Percentiles rank a stretch among this genome's conserved stretches.
Evolutionary conservation across 1,140 invertebrate genomes (phyloP).

Genomic region (Rhizoglyphus robini): DNA sequence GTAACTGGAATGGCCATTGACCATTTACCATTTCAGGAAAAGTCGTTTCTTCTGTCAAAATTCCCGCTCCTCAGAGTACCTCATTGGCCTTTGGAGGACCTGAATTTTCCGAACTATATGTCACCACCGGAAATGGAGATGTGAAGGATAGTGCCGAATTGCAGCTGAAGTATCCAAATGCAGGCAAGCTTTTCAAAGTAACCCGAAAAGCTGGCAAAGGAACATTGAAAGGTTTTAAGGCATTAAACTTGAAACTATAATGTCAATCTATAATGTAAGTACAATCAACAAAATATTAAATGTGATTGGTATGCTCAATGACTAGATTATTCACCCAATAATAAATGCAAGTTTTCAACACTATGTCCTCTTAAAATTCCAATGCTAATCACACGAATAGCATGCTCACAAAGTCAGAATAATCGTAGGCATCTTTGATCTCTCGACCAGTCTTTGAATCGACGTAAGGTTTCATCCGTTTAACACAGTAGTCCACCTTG

Average conservation of each 20-base stretch:
- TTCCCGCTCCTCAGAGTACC: constrained; percentile 34
- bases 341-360: too few species aligned
- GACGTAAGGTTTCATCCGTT: constrained; percentile 87
- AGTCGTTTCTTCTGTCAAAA: background rate
- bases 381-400: constrained; percentile 86
- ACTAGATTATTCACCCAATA: constrained; percentile 10
- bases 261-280: background rate
- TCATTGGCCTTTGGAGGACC: constrained; percentile 63
- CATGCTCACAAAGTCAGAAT: constrained; percentile 91
- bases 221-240: background rate
- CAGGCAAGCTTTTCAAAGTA: constrained; percentile 56
- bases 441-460: constrained; percentile 82
- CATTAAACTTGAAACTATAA: background rate
- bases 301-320: background rate
- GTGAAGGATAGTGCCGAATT: constrained; percentile 36
- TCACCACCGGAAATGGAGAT: constrained; percentile 46
- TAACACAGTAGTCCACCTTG: constrained; percentile 97
- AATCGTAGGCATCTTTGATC: constrained; percentile 87
- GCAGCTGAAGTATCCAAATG: constrained; percentile 42
- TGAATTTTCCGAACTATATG: constrained; percentile 55
- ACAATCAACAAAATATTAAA: background rate
- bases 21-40: too few species aligned
- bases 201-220: constrained; percentile 20
- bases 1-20: background rate
- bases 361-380: too few species aligned